Conservation (phyloP, 2,888 invertebrate species). For the Luperina testacea region DNA sequence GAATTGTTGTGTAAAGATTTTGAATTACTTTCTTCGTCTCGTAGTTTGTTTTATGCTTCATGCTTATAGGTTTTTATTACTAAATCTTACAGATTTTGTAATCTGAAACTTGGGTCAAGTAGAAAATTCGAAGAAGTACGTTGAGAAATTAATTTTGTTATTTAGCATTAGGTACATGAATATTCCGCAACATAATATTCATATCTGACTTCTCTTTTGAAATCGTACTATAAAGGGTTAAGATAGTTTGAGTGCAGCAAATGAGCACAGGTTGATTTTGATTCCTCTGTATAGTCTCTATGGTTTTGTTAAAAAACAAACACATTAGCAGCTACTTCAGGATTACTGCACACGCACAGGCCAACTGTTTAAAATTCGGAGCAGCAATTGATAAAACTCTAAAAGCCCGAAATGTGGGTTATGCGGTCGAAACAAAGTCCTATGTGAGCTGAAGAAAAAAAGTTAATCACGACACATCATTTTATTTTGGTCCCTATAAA, state of each 20-base stretch:
- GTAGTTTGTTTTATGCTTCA: constrained; percentile 13
- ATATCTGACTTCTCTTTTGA: not conserved
- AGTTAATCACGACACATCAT: constrained; percentile 33
- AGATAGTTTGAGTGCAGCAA: not conserved
- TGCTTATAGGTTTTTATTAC: constrained; percentile 19
- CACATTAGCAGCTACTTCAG: not conserved
- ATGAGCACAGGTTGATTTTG: constrained; percentile 5
- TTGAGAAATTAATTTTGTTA: constrained; percentile 10
- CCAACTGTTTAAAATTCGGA: constrained; percentile 1
- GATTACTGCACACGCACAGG: not conserved
- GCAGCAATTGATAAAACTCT: constrained; percentile 14
- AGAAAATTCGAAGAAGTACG: constrained; percentile 1
- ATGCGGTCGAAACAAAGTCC: constrained; percentile 5
- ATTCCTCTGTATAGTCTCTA: not conserved
- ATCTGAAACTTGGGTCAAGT: not conserved
- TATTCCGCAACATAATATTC: not conserved
- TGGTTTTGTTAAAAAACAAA: not conserved
- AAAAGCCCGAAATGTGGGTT: not conserved
- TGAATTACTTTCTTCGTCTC: constrained; percentile 17
- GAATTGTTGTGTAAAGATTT: constrained; percentile 31
- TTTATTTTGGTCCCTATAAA: constrained; percentile 53
- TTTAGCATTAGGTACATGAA: constrained; percentile 2
- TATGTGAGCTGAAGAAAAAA: constrained; percentile 35
- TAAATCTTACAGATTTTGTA: constrained; percentile 12
- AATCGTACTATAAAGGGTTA: not conserved